Base-by-base conservation (phyloP, 2,797 vertebrate genomes). In the Myotis pilosus region DNA sequence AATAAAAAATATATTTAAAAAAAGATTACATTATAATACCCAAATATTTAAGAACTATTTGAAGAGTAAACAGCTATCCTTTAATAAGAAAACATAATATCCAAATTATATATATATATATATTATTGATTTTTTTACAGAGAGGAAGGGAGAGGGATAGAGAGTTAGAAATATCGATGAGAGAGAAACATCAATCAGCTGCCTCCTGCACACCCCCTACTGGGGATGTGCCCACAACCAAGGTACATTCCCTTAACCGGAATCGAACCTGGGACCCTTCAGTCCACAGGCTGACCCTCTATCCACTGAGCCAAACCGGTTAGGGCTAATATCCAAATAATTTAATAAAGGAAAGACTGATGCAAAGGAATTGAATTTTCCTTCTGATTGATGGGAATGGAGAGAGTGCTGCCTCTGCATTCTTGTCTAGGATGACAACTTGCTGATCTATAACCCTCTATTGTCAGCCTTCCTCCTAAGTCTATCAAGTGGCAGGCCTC, bases 81-180 rank as follows among this genome's bases (percentile, higher is more conserved):
- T 30, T 7, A 62, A 94, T 94, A 9, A 75, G 20, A 95, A 87
- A 95, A 94, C 22, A n/a, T 30, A 47, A 64, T 49, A 94, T 81
- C 92, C 95, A 57, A 82, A 81, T 44, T 9, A 44, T 44, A 36
- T 36, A 36, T 36, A 36, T 36, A 36, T n/a, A n/a, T n/a, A n/a
- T n/a, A n/a, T n/a, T n/a, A n/a, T n/a, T n/a, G n/a, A n/a, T n/a
- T n/a, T n/a, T n/a, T n/a, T n/a, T n/a, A n/a, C n/a, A n/a, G n/a
- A n/a, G n/a, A n/a, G n/a, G n/a, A n/a, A n/a, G n/a, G n/a, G n/a
- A n/a, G n/a, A n/a, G n/a, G n/a, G n/a, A n/a, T n/a, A n/a, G n/a
- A n/a, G n/a, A n/a, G n/a, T n/a, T n/a, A n/a, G n/a, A n/a, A n/a
- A n/a, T n/a, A n/a, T n/a, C n/a, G n/a, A n/a, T n/a, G n/a, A n/a